Percentiles rank a stretch among this genome's conserved stretches.
Conservation (phyloP, 2,113 vertebrate genomes). For the Camelus dromedarius region DNA sequence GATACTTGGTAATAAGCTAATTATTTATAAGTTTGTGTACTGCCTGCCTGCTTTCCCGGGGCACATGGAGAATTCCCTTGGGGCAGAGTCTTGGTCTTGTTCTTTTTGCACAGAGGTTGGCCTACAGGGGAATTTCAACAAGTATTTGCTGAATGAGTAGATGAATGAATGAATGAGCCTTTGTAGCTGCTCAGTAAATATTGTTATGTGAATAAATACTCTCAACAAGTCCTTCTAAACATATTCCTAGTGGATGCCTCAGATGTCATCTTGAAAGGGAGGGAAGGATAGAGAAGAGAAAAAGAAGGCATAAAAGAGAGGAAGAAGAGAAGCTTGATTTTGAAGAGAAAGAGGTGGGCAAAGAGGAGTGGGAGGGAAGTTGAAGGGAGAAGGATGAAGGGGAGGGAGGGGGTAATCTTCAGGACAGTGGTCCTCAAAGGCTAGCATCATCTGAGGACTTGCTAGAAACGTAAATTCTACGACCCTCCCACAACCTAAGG, state of each 20-base stretch:
- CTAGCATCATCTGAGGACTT: not conserved
- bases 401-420: not conserved
- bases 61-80: not conserved
- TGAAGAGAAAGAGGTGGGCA: not conserved
- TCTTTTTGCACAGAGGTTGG: not conserved
- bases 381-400: not conserved
- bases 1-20: not conserved
- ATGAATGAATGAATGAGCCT: not conserved
- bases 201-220: not conserved
- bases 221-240: constrained; percentile 14
- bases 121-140: not conserved
- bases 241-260: not conserved
- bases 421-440: not conserved
- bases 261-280: not conserved
- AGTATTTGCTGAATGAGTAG: not conserved
- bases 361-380: not conserved
- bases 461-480: not conserved
- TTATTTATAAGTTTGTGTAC: not conserved
- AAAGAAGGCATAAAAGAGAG: not conserved
- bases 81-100: not conserved
- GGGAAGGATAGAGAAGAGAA: not conserved
- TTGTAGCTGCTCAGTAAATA: not conserved
- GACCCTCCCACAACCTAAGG: not conserved
- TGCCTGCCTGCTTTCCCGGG: not conserved
- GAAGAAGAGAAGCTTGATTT: not conserved